A percentile compares a stretch with the other conserved stretches of the same genome.
Evolutionary conservation across 35 echinoderm and acorn worm genomes (phyloP).

Genomic region (Lytechinus pictus): DNA sequence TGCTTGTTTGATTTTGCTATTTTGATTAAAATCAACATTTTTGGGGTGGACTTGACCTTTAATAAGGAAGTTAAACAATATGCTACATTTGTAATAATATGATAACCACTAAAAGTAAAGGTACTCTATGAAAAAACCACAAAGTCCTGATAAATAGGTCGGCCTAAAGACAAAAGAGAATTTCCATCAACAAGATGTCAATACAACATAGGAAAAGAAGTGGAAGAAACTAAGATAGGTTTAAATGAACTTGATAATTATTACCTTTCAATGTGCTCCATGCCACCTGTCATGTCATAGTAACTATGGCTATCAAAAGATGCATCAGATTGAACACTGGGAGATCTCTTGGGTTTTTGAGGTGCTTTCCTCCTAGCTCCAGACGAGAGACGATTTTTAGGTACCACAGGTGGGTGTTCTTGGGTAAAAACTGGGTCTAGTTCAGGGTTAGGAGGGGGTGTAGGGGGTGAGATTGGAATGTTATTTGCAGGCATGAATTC

Average conservation of each 20-base stretch:
- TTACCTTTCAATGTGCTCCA: background rate
- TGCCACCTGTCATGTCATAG: background rate
- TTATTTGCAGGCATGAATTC: constrained; percentile 24
- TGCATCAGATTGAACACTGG: constrained; percentile 21
- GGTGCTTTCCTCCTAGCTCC: constrained; percentile 27
- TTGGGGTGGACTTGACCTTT: too few relatives aligned
- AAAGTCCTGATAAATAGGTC: too few relatives aligned
- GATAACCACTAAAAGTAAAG: too few relatives aligned
- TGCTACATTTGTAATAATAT: too few relatives aligned
- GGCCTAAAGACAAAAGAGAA: too few relatives aligned
- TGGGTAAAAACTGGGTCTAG: background rate
- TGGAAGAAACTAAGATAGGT: background rate
- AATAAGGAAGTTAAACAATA: too few relatives aligned
- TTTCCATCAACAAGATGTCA: too few relatives aligned
- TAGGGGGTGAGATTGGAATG: constrained; percentile 27
- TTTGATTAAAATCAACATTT: too few relatives aligned
- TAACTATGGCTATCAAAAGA: constrained; percentile 26
- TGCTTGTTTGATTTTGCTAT: too few relatives aligned
- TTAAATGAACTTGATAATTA: background rate
- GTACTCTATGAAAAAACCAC: too few relatives aligned
- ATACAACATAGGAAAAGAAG: too few relatives aligned
- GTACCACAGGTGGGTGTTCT: background rate
- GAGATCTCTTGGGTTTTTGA: constrained; percentile 19
- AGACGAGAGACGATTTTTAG: background rate
- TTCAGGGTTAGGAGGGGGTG: constrained; percentile 8